Base-by-base conservation (phyloP, 2,113 vertebrate genomes). In the Zosterops pallidus region DNA sequence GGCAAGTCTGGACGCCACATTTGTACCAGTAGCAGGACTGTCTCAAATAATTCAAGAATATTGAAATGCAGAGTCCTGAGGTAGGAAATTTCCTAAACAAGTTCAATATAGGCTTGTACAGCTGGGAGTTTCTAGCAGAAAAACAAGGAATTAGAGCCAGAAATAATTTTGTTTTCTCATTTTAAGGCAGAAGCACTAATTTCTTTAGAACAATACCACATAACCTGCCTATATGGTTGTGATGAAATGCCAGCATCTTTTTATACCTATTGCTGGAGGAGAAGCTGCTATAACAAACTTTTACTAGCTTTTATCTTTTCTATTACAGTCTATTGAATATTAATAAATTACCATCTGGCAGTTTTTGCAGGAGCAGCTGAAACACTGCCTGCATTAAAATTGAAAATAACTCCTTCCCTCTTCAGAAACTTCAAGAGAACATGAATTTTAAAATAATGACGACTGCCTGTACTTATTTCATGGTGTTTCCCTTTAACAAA, bases 281-380 rank as follows among this genome's bases (percentile, higher is more conserved):
- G 74, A 92, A 94, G 76, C 41, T 42, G 29, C 41, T 83, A 6
- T 59, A 83, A 67, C 56, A 68, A 95, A 85, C 55, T 81, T 92
- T 52, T 88, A 49, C 28, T 82, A 25, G 77, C 49, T 89, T 93
- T 93, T 94, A 92, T 89, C 72, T 89, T 33, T 75, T 83, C 83
- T 92, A 67, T 84, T 90, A 69, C 22, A 88, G 77, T 69, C 63
- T 90, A 79, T 14, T 86, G 71, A 91, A 94, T 89, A 94, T 92
- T 88, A 96, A 97, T 69, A 96, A 90, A 95, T 94, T 68, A 62
- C 56, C 37, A 87, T 91, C 70, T 90, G 79, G 53, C 47, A 84
- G 57, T 24, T 86, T 83, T 77, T 46, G 21, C 69, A 52, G 69
- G 49, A 89, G 69, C 41, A 87, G 65, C 74, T 88, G 87, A 94